A percentile compares a stretch with the other conserved stretches of the same genome.
Conservation (phyloP, 1,140 invertebrate genomes). For the Cryptotermes secundus region DNA sequence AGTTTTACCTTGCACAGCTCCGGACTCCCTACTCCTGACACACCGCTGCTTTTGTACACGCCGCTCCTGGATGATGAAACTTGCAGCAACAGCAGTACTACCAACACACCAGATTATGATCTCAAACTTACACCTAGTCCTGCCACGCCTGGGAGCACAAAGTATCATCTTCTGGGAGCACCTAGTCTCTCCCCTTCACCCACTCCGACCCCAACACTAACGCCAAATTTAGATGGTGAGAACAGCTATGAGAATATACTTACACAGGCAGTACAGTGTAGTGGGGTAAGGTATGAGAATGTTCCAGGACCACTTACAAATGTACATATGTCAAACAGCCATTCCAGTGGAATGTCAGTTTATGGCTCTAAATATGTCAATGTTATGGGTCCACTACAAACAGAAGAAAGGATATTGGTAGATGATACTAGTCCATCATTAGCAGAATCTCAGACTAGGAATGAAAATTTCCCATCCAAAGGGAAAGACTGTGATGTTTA, state of each 20-base stretch:
- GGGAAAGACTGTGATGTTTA: background rate
- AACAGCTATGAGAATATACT: background rate
- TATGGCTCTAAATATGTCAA: background rate
- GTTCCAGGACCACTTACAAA: background rate
- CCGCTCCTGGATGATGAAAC: constrained; percentile 33
- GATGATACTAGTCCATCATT: background rate
- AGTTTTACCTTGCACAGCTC: constrained; percentile 43
- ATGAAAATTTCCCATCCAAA: background rate
- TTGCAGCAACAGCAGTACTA: constrained; percentile 29
- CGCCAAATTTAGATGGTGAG: background rate
- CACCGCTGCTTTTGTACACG: constrained; percentile 36
- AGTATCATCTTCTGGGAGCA: constrained; percentile 14
- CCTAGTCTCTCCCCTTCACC: constrained; percentile 27
- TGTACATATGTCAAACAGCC: background rate
- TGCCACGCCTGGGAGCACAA: constrained; percentile 15
- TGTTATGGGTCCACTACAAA: background rate
- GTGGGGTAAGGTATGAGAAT: background rate
- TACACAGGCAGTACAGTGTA: background rate
- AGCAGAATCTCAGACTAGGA: background rate
- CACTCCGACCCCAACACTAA: constrained; percentile 31
- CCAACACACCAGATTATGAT: constrained; percentile 32
- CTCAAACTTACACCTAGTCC: constrained; percentile 23
- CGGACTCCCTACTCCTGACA: constrained; percentile 39
- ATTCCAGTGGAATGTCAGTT: background rate
- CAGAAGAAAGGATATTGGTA: background rate